Percentiles rank a stretch among this genome's conserved stretches.
Conservation (phyloP, 2,888 invertebrate genomes). For the Tipula confusa region DNA sequence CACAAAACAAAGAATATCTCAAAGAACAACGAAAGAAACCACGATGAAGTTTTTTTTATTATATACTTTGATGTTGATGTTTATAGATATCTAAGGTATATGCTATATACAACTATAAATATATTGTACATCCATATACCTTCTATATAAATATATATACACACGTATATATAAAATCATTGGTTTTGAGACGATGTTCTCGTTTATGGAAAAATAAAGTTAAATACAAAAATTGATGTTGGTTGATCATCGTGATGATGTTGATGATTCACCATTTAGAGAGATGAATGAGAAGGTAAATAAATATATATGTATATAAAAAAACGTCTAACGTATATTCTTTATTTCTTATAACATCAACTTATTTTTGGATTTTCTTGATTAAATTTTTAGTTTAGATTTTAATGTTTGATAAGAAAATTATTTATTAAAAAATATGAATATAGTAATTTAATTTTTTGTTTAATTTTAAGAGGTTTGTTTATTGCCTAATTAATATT, state of each 20-base stretch:
- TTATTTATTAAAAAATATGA: not conserved
- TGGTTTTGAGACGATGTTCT: not conserved
- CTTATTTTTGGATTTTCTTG: not conserved
- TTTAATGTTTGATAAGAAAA: not conserved
- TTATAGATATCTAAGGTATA: constrained; percentile 5
- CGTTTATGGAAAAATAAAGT: not conserved
- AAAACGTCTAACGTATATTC: not conserved
- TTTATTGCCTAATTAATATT: not conserved
- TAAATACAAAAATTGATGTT: not conserved
- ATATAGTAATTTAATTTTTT: not conserved
- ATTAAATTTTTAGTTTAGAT: not conserved
- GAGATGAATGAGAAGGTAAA: not conserved
- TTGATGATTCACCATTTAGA: constrained; percentile 6
- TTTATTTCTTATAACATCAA: not conserved
- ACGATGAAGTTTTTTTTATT: not conserved
- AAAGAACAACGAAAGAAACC: constrained; percentile 12
- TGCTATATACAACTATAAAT: not conserved
- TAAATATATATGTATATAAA: not conserved
- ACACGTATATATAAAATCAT: not conserved
- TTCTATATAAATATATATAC: no score
- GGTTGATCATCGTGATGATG: constrained; percentile 6
- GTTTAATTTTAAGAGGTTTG: not conserved
- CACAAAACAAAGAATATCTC: constrained; percentile 3
- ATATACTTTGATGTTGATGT: not conserved
- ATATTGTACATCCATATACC: not conserved